These are phyloP conservation scores for Clamator glandarius DNA, from an alignment of 2,797 vertebrate genomes.

Conservation along the genomic window DNA sequence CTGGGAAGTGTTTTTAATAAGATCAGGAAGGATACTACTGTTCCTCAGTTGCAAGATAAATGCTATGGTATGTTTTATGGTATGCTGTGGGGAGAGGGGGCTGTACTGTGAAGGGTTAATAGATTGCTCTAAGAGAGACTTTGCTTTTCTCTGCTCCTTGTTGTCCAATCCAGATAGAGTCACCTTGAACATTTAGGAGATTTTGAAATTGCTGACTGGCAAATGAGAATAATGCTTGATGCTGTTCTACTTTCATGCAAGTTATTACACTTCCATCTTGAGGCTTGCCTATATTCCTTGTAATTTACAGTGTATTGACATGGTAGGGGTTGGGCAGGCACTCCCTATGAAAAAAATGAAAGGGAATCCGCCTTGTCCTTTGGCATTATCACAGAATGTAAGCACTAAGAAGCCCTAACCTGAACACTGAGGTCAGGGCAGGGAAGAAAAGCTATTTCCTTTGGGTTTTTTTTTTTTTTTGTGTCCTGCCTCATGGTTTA, in stretches of 20 bases:
- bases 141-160: background rate
- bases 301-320: background rate
- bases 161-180: background rate
- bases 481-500: background rate
- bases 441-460: background rate
- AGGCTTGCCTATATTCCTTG: background rate
- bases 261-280: background rate
- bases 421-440: background rate
- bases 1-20: background rate
- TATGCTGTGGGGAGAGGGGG: background rate
- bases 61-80: background rate
- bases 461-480: too few species aligned
- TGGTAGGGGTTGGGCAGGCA: background rate
- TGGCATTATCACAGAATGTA: background rate
- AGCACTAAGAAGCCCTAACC: background rate
- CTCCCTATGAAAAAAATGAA: background rate
- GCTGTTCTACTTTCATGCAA: background rate
- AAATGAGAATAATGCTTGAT: background rate
- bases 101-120: background rate
- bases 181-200: background rate
- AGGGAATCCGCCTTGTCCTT: background rate
- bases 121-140: background rate
- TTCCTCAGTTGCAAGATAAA: background rate
- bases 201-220: background rate
- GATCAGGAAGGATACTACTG: background rate